Evolutionary conservation across 1,140 invertebrate species (phyloP).

Genomic region (Philotrypesis tridentata): DNA sequence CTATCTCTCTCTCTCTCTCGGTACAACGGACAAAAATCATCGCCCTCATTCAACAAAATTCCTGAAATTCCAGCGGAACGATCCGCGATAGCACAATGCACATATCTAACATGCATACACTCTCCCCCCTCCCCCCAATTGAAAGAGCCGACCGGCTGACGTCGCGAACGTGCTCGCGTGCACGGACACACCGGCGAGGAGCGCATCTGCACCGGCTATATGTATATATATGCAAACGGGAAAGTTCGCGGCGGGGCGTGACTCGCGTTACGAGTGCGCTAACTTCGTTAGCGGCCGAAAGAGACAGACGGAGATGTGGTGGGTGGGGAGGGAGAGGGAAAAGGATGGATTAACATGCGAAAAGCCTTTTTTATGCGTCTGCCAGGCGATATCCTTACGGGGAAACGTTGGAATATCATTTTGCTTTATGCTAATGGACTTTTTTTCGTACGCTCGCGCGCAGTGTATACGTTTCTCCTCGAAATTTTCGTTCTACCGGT

Average conservation of each 20-base stretch:
- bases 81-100: neutral
- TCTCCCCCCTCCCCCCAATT: neutral
- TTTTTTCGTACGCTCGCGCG: neutral
- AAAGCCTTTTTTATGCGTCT: conserved; percentile 24
- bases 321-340: conserved; percentile 30
- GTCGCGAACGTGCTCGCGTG: conserved; percentile 3
- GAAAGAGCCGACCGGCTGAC: neutral
- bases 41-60: no score
- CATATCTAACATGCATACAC: neutral
- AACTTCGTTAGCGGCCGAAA: conserved; percentile 30
- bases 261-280: conserved; percentile 36
- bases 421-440: conserved; percentile 33
- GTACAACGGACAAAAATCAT: no score
- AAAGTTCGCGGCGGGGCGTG: conserved; percentile 45
- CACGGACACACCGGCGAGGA: neutral
- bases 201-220: neutral
- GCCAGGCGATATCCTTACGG: conserved; percentile 1
- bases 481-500: no score
- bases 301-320: conserved; percentile 4
- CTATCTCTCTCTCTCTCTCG: no score
- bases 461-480: no score
- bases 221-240: conserved; percentile 34
- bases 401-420: neutral
- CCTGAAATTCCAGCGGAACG: no score
- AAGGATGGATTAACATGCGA: conserved; percentile 45